Conservation (phyloP, 1,140 invertebrate species). For the Bombus pyrosoma region DNA sequence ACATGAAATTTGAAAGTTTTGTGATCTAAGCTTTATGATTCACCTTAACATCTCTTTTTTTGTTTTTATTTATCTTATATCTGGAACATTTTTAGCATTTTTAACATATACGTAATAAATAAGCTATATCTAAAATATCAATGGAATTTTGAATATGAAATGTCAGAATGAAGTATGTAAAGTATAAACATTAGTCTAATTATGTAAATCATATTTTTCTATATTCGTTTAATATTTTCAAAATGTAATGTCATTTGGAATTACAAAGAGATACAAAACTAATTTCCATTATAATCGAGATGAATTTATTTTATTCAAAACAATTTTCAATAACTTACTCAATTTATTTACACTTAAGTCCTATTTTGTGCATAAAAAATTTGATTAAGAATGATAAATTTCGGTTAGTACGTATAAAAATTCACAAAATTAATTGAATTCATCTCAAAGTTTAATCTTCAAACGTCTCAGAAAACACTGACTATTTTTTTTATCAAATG, state of each 20-base stretch:
- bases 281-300: slow-evolving; percentile 46
- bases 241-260: slow-evolving; percentile 1
- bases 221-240: neutral
- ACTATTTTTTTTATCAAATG: slow-evolving; percentile 8
- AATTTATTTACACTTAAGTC: slow-evolving; percentile 78
- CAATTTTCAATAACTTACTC: slow-evolving; percentile 32
- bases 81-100: neutral
- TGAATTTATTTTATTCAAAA: slow-evolving; percentile 20
- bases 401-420: slow-evolving; percentile 72
- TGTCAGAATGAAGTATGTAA: slow-evolving; percentile 25
- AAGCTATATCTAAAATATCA: neutral
- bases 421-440: slow-evolving; percentile 60
- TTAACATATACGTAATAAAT: neutral
- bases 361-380: slow-evolving; percentile 73
- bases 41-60: slow-evolving; percentile 6
- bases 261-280: neutral
- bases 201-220: slow-evolving; percentile 36
- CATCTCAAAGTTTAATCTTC: slow-evolving; percentile 3
- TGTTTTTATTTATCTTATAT: neutral
- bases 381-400: slow-evolving; percentile 72
- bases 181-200: neutral
- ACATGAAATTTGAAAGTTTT: slow-evolving; percentile 23
- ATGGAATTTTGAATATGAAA: slow-evolving; percentile 6
- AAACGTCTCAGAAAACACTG: neutral
- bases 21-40: slow-evolving; percentile 4